These are phyloP conservation scores for Tricholaema leucomelas DNA, from an alignment of 2,113 vertebrate genomes.

Conservation along the genomic window DNA sequence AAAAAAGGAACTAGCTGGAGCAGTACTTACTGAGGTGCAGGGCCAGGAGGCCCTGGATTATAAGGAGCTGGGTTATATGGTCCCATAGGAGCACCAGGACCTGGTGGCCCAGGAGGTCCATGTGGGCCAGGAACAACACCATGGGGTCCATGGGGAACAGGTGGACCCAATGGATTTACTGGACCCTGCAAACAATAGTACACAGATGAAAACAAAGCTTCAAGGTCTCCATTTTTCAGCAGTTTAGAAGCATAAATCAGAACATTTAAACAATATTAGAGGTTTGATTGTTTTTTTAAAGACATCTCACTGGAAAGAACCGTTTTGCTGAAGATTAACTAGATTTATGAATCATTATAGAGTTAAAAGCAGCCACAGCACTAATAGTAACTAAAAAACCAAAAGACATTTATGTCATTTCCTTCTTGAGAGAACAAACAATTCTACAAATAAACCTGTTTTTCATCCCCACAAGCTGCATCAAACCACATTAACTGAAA, in stretches of 20 bases:
- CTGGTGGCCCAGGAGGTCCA: constrained; percentile 89
- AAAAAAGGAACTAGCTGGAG: background rate
- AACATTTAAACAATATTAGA: background rate
- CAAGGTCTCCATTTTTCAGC: background rate
- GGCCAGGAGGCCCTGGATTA: constrained; percentile 94
- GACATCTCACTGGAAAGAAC: background rate
- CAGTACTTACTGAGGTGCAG: constrained; percentile 89
- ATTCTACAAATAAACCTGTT: background rate
- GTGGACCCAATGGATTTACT: constrained; percentile 94
- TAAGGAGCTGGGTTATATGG: constrained; percentile 97
- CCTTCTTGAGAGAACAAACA: background rate
- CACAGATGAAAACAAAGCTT: background rate
- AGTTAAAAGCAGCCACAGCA: background rate
- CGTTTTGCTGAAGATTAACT: background rate
- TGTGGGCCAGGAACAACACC: constrained; percentile 92
- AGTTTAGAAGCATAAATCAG: background rate
- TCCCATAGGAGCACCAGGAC: constrained; percentile 94
- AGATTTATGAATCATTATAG: background rate
- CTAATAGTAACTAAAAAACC: background rate
- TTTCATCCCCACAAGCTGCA: background rate
- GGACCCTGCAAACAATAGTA: constrained; percentile 80
- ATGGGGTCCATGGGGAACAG: constrained; percentile 94
- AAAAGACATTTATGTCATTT: background rate
- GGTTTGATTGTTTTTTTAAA: background rate
- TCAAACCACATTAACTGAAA: background rate